These are phyloP conservation scores for Dascillus cervinus DNA, from an alignment of 2,888 invertebrate genomes.

Conservation along the genomic window DNA sequence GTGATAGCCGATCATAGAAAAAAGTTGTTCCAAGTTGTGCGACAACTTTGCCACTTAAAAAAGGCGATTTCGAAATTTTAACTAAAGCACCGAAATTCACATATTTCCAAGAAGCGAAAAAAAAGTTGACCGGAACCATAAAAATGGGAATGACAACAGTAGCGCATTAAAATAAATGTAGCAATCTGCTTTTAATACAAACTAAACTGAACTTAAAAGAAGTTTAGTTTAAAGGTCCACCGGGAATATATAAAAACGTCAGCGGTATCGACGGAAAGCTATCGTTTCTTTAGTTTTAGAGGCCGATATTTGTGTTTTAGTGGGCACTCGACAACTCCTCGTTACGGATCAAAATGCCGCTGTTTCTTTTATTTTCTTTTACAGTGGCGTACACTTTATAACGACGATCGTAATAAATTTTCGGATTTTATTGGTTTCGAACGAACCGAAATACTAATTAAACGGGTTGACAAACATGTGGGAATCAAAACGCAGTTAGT, in stretches of 20 bases:
- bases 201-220: constrained; percentile 15
- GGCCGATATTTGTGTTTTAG: constrained; percentile 19
- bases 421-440: no score
- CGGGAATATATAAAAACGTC: constrained; percentile 13
- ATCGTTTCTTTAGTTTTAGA: constrained; percentile 18
- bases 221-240: constrained; percentile 9
- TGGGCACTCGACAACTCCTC: constrained; percentile 14
- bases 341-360: constrained; percentile 13
- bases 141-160: constrained; percentile 29
- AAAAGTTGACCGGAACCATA: constrained; percentile 26
- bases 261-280: constrained; percentile 16
- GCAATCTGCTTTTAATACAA: constrained; percentile 18
- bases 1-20: no score
- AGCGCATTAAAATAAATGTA: constrained; percentile 31
- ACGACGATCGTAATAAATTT: no score
- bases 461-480: no score
- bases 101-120: constrained; percentile 20
- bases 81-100: constrained; percentile 13
- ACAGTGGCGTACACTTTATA: constrained; percentile 9
- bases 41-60: no score
- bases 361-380: constrained; percentile 4
- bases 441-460: no score
- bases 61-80: constrained; percentile 13
- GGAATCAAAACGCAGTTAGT: no score
- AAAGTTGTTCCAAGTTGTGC: no score